Evolutionary conservation across 2,797 vertebrate genomes (phyloP).

Genomic region (Neosilurus hyrtlii): DNA sequence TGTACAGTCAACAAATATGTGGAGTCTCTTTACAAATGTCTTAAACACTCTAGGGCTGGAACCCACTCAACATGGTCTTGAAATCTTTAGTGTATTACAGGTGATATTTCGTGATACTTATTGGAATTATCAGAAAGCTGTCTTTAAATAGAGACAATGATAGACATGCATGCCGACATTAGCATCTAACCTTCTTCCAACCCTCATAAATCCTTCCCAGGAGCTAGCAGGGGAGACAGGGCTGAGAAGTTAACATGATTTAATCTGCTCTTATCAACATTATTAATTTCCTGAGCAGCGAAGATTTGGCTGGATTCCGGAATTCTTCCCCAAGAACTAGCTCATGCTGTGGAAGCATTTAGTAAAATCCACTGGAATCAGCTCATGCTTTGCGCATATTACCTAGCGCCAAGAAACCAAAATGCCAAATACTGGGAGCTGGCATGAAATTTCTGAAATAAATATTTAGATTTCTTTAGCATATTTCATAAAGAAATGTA

Average conservation of each 20-base stretch:
- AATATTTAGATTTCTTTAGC: not conserved
- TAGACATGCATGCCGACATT: slow-evolving; percentile 40
- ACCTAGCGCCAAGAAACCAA: not conserved
- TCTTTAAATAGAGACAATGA: slow-evolving; percentile 28
- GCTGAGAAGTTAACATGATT: slow-evolving; percentile 57
- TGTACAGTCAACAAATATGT: not conserved
- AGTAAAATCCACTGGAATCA: slow-evolving; percentile 16
- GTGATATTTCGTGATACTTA: slow-evolving; percentile 28
- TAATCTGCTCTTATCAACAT: slow-evolving; percentile 58
- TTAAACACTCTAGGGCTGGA: not conserved
- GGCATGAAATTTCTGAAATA: slow-evolving; percentile 15
- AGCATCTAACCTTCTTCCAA: slow-evolving; percentile 31
- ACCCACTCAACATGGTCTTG: not conserved
- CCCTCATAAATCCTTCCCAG: slow-evolving; percentile 45
- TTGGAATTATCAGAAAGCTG: slow-evolving; percentile 22
- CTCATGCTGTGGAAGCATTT: slow-evolving; percentile 32
- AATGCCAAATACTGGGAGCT: slow-evolving; percentile 14
- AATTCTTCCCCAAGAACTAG: slow-evolving; percentile 58
- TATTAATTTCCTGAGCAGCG: slow-evolving; percentile 55
- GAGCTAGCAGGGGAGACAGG: slow-evolving; percentile 52
- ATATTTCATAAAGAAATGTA: not conserved
- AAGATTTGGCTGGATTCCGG: slow-evolving; percentile 51
- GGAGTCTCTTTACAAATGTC: not conserved
- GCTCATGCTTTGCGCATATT: not conserved
- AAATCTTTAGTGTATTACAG: not conserved